Evolutionary conservation across 1,140 invertebrate species (phyloP), one percentile per base, ranked within the genome.

Genomic region (Coelopa frigida): DNA sequence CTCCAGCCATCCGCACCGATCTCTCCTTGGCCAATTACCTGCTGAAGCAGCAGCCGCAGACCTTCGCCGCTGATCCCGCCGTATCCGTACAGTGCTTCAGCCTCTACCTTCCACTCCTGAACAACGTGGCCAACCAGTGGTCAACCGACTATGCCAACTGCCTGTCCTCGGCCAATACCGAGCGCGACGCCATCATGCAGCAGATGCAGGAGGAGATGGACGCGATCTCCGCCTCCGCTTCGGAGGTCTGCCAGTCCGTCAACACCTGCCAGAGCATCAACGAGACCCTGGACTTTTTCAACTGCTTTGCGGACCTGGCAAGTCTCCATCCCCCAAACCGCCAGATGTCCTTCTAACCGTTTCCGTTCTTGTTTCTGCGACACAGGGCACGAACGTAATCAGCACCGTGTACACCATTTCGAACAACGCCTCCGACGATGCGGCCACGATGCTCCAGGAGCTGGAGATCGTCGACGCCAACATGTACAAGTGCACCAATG

Each of bases 391-490:
- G 11, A 23, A 44, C 26, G 31, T 18, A 11, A 1, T 44, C 3
- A 23, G 14, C 17, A 33, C 29, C n/a, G 31, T 44, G 32, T 44
- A 44, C 22, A 15, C 12, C 2, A n/a, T 44, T 10, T 44, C 42
- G 2, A 46, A 38, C 15, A 46, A 46, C 29, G 44, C 44, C 11
- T 24, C 44, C 10, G 44, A 46, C 29, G 8, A 8, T 3, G 23
- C 14, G 5, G n/a, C 14, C 12, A 7, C 0, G 0, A 5, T 46
- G 6, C 20, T 11, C 10, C 20, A 37, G 23, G 12, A 38, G 21
- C 17, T 37, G 1, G 20, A 27, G 7, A 5, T 37, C 1, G 20
- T 46, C 17, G 44, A 46, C 5, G 8, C 17, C 11, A 22, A 46
- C 21, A n/a, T 33, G 5, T 24, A 37, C 8, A 23, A 24, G 2